phyloP scores from a whole-genome alignment of 2,797 vertebrate genomes.

The Coracias cyanogaster region DNA sequence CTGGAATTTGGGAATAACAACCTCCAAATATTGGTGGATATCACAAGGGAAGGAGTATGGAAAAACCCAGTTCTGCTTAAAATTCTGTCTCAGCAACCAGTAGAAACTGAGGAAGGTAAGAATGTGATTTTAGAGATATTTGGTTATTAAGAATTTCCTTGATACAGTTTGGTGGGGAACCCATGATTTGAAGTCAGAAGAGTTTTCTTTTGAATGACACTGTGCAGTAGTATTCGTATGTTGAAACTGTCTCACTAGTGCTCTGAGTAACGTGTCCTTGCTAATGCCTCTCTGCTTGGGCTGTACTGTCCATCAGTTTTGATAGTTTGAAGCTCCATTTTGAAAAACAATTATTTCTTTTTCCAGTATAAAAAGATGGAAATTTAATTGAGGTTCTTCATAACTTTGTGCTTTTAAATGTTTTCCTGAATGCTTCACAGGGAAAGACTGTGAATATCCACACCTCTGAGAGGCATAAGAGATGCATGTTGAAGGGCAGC shows the following conservation, averaged over 20 bases:
- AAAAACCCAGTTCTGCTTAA: slow-evolving; percentile 91
- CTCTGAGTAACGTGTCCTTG: background rate
- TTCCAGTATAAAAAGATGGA: background rate
- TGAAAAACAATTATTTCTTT: background rate
- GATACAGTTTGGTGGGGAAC: background rate
- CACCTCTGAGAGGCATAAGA: background rate
- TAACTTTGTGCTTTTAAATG: background rate
- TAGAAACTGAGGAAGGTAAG: slow-evolving; percentile 90
- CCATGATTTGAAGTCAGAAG: background rate
- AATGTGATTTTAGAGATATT: background rate
- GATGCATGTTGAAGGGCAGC: background rate
- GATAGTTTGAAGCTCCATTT: background rate
- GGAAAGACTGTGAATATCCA: background rate
- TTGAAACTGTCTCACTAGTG: background rate
- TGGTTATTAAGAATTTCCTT: background rate
- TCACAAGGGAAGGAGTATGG: slow-evolving; percentile 95
- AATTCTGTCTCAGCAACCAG: slow-evolving; percentile 90
- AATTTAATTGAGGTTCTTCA: background rate
- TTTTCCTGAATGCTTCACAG: background rate
- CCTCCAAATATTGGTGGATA: slow-evolving; percentile 92
- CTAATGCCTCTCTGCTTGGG: background rate
- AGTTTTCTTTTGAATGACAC: background rate
- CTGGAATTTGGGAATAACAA: slow-evolving; percentile 95
- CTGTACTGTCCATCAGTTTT: background rate
- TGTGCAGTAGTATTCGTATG: background rate